Percentiles rank a stretch among this genome's conserved stretches.
These are phyloP conservation scores for Megalopta genalis DNA, from an alignment of 1,140 invertebrate species.

Conservation along the genomic window DNA sequence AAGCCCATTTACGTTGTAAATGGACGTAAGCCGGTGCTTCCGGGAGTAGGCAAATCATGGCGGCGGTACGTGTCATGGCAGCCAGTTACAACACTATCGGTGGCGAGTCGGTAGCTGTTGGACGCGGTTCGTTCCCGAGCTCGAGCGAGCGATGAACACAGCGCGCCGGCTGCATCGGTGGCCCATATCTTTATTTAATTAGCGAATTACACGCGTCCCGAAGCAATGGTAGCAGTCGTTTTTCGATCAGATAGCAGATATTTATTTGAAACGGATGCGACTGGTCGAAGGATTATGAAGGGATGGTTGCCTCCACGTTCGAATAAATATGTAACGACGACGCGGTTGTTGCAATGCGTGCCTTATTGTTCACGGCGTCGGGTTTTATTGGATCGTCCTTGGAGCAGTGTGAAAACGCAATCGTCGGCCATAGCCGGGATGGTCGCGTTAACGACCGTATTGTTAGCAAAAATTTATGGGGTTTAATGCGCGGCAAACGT, in stretches of 20 bases:
- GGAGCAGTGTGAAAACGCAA: not conserved
- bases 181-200: slow-evolving; percentile 46
- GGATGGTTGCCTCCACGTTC: not conserved
- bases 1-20: not conserved
- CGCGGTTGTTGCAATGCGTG: not conserved
- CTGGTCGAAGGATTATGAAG: slow-evolving; percentile 36
- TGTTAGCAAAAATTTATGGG: slow-evolving; percentile 1
- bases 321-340: slow-evolving; percentile 23
- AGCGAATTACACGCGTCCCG: slow-evolving; percentile 41
- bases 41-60: slow-evolving; percentile 16
- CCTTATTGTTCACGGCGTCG: slow-evolving; percentile 2
- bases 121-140: not conserved
- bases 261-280: slow-evolving; percentile 45
- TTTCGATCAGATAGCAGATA: slow-evolving; percentile 42
- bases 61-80: not conserved
- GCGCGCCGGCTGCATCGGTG: slow-evolving; percentile 12
- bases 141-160: slow-evolving; percentile 7
- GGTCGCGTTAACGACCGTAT: not conserved
- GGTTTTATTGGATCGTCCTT: not conserved
- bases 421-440: not conserved
- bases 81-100: not conserved
- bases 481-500: not conserved
- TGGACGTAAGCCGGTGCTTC: not conserved
- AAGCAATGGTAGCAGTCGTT: slow-evolving; percentile 32
- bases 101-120: not conserved